Base-by-base conservation (phyloP, 2,888 invertebrate genomes). In the Pocota personata region DNA sequence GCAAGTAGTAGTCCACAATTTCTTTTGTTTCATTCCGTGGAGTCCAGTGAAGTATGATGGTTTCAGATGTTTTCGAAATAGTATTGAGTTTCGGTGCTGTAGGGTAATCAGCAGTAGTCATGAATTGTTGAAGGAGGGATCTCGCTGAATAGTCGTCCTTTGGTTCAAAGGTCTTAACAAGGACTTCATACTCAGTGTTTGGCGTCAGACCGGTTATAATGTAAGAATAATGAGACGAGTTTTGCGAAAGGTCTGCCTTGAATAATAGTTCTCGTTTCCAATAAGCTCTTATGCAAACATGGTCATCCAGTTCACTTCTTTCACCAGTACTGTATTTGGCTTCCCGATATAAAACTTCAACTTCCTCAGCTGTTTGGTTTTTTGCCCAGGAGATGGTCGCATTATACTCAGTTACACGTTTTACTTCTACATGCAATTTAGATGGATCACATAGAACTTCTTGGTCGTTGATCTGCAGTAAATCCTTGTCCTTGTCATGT, bases 111-210 rank as follows among this genome's bases (percentile, higher is more conserved):
- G 95, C 93, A 32, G 92, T 88, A 0, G 97, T 97, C 6, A 78
- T 91, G 10, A 91, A 89, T 4, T 94, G 94, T 52, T 90, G 91
- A 87, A 94, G 92, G 88, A 93, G 88, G 67, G 90, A 90, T 46
- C 91, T 90, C 10, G 90, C 89, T 50, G 90, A 90, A 0, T 88
- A 82, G 1, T 66, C 93, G 10, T 91, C 88, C 10, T 93, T 90
- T 37, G 93, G 93, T 57, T 94, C 94, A 88, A 95, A 94, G 0
- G 95, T 95, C 89, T 95, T 95, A 10, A 97, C 94, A 89, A 96
- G 96, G 76, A 94, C 94, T 0, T 95, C 96, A 91, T 98, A 98
- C 55, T 93, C 93, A 0, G 96, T 96, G 90, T 93, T 94, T 0
- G 96, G 95, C 79, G 94, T 93, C 16, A 97, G 92, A 55, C 93